phyloP scores from a whole-genome alignment of 1,140 invertebrate species.

The Dendroctonus ponderosae region DNA sequence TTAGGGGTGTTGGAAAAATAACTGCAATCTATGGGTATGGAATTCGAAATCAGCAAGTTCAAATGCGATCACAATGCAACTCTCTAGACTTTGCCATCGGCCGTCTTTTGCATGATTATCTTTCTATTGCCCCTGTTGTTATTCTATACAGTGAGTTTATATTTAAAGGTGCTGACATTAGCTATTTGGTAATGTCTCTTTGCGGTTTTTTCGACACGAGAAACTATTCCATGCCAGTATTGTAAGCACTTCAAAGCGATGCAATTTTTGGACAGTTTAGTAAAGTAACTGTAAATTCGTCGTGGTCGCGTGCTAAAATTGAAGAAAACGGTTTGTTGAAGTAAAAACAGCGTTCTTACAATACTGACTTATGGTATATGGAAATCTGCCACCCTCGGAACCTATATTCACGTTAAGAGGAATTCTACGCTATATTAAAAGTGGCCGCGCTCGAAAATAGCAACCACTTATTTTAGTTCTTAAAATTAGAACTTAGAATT shows the following conservation, averaged over 20 bases:
- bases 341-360: not conserved
- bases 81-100: no score
- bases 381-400: conserved; percentile 42
- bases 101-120: not conserved
- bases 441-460: conserved; percentile 36
- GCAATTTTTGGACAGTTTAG: not conserved
- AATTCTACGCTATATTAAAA: conserved; percentile 30
- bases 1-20: conserved; percentile 20
- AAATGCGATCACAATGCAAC: no score
- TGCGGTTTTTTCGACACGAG: conserved; percentile 46
- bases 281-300: not conserved
- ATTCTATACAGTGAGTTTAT: conserved; percentile 36
- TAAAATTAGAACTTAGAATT: conserved; percentile 38
- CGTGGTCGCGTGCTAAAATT: not conserved
- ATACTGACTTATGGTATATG: conserved; percentile 42
- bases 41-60: not conserved
- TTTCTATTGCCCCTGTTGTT: conserved; percentile 7
- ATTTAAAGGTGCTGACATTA: conserved; percentile 47
- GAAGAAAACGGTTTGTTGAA: not conserved
- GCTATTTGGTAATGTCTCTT: conserved; percentile 36
- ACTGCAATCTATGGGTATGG: not conserved
- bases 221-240: not conserved
- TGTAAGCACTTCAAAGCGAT: not conserved
- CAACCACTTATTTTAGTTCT: conserved; percentile 41
- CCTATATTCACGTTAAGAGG: no score